Evolutionary conservation across 1,140 invertebrate genomes (phyloP).

Genomic region (Brachionus rotundiformis): DNA sequence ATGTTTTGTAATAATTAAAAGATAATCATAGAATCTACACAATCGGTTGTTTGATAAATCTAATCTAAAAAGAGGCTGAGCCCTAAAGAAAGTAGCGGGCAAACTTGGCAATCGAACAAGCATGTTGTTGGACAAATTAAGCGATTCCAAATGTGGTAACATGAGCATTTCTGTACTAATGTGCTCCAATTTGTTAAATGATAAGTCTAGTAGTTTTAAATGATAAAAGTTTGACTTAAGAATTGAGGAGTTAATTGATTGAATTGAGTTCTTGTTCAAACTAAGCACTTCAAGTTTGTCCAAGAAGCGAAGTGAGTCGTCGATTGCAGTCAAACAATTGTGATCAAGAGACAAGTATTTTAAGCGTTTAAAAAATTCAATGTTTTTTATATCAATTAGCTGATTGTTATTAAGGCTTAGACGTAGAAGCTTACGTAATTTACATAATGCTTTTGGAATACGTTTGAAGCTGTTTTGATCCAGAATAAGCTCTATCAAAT

Average conservation of each 20-base stretch:
- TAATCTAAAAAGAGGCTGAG: constrained; percentile 27
- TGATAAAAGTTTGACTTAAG: constrained; percentile 32
- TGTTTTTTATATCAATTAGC: constrained; percentile 29
- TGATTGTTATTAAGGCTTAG: constrained; percentile 22
- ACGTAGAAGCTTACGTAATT: neutral
- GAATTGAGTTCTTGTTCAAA: constrained; percentile 24
- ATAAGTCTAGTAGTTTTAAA: constrained; percentile 32
- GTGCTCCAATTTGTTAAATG: constrained; percentile 2
- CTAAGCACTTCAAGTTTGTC: constrained; percentile 29
- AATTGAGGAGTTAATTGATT: neutral
- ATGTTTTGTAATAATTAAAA: constrained; percentile 19
- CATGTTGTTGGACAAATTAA: constrained; percentile 15
- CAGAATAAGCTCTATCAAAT: constrained; percentile 19
- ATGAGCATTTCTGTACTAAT: constrained; percentile 37
- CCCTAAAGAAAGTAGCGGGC: constrained; percentile 9
- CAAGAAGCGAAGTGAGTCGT: neutral
- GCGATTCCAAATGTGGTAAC: constrained; percentile 42
- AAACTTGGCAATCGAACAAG: constrained; percentile 11
- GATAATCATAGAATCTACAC: constrained; percentile 25
- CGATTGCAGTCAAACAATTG: neutral
- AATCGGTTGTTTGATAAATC: constrained; percentile 11
- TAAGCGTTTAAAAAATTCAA: constrained; percentile 40
- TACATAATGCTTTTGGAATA: constrained; percentile 24
- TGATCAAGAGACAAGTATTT: constrained; percentile 24
- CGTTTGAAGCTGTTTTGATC: constrained; percentile 15